Evolutionary conservation across 2,797 vertebrate species (phyloP).

Genomic region (Sardinella longiceps): DNA sequence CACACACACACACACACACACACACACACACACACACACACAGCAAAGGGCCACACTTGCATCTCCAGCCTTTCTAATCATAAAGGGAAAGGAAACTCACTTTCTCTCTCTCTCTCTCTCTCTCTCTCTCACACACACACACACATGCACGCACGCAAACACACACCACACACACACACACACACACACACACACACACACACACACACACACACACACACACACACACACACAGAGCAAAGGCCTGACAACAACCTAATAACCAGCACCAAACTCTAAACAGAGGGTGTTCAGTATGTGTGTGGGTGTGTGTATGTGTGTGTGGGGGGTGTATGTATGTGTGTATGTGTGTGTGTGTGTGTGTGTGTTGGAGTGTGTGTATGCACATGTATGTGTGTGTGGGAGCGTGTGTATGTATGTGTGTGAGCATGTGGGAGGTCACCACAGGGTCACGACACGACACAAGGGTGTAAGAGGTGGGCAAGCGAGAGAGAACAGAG

Average conservation of each 20-base stretch:
- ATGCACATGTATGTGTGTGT: neutral
- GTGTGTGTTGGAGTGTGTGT: conserved; percentile 16
- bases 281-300: neutral
- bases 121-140: too few species aligned
- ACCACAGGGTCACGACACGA: conserved; percentile 67
- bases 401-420: conserved; percentile 17
- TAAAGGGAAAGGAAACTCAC: neutral
- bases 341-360: neutral
- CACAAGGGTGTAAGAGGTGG: conserved; percentile 56
- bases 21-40: too few species aligned
- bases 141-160: too few species aligned
- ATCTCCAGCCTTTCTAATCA: conserved; percentile 52
- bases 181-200: too few species aligned
- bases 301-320: neutral
- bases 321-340: too few species aligned
- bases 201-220: too few species aligned
- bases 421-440: conserved; percentile 53
- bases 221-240: too few species aligned
- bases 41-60: conserved; percentile 13
- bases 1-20: too few species aligned
- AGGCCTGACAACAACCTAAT: too few species aligned
- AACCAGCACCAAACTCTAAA: neutral
- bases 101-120: too few species aligned
- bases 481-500: conserved; percentile 76
- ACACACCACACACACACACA: too few species aligned